Conservation (phyloP, 2,888 invertebrate species). For the Linyphia triangularis region DNA sequence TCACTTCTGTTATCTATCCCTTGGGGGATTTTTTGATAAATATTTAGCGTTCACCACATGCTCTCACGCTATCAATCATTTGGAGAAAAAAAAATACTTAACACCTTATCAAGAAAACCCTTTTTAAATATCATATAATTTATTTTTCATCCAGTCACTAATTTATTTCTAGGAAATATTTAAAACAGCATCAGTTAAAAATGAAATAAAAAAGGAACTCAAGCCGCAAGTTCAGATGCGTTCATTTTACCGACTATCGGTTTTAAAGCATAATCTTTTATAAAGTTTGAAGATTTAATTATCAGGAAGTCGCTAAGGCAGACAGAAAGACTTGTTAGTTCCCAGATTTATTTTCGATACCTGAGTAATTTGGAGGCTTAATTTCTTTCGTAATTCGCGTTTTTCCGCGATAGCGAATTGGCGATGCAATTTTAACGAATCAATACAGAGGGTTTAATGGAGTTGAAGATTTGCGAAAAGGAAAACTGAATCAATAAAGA, state of each 20-base stretch:
- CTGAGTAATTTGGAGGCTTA: constrained; percentile 26
- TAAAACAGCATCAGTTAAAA: neutral
- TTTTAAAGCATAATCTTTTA: neutral
- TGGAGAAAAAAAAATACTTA: neutral
- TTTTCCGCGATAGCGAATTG: constrained; percentile 23
- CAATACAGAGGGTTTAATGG: constrained; percentile 43
- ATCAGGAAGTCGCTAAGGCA: constrained; percentile 9
- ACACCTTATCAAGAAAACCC: neutral
- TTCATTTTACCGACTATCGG: neutral
- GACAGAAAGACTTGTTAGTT: neutral
- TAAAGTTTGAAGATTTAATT: constrained; percentile 27
- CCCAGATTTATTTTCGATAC: constrained; percentile 2
- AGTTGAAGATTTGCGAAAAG: constrained; percentile 42
- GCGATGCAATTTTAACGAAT: constrained; percentile 40
- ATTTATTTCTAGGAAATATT: neutral
- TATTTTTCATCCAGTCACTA: neutral
- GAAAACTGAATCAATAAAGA: constrained; percentile 35
- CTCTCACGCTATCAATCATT: neutral
- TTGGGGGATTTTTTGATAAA: too few species aligned
- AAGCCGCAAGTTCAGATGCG: neutral
- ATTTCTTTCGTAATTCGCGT: constrained; percentile 37
- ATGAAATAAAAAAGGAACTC: neutral
- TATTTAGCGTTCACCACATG: too few species aligned
- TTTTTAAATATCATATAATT: neutral
- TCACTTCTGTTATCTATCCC: too few species aligned